Conservation (phyloP, 2,797 vertebrate genomes). For the Sarcophilus harrisii region DNA sequence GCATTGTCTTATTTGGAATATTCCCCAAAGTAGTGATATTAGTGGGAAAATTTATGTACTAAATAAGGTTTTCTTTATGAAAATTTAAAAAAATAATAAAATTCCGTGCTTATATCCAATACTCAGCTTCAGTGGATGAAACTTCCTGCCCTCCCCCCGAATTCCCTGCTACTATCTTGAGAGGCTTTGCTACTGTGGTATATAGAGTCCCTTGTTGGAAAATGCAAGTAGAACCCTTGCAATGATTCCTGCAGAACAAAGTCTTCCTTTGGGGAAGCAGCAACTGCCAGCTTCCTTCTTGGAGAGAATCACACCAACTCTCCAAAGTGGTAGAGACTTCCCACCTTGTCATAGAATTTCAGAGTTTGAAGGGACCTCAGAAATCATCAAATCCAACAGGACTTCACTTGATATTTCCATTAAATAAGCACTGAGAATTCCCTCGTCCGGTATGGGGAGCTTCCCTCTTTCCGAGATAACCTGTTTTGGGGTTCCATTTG, state of each 20-base stretch:
- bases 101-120: conserved; percentile 28
- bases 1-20: neutral
- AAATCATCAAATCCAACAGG: neutral
- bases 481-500: neutral
- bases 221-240: neutral
- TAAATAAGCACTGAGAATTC: neutral
- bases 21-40: neutral
- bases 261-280: conserved; percentile 60
- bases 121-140: conserved; percentile 58
- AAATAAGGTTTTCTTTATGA: neutral
- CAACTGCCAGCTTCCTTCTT: conserved; percentile 46
- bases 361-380: neutral
- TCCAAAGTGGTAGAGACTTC: neutral
- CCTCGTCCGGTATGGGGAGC: neutral
- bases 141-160: conserved; percentile 2
- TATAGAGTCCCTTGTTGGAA: neutral
- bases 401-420: too few species aligned
- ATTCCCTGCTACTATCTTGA: conserved; percentile 17
- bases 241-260: conserved; percentile 63
- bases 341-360: neutral
- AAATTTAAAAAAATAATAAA: neutral
- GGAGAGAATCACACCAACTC: neutral
- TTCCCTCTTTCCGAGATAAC: neutral
- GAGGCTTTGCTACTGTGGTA: conserved; percentile 18
- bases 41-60: neutral